Evolutionary conservation across 1,140 invertebrate genomes (phyloP).

Genomic region (Acromyrmex charruanus): DNA sequence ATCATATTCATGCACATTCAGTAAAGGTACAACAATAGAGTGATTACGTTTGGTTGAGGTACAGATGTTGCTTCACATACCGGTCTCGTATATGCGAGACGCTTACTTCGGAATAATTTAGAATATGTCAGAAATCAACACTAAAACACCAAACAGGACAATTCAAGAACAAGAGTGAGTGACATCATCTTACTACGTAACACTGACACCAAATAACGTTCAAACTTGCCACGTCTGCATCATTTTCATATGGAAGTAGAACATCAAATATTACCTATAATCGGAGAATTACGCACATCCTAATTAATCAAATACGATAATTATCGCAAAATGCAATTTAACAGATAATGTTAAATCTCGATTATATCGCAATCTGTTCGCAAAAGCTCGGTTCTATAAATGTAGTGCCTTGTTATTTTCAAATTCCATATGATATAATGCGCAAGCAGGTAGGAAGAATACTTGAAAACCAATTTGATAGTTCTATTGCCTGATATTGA

Average conservation of each 20-base stretch:
- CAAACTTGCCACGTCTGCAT: not conserved
- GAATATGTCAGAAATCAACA: conserved; percentile 34
- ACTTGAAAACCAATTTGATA: not conserved
- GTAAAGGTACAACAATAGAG: conserved; percentile 9
- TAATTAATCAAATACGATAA: not conserved
- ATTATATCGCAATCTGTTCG: not conserved
- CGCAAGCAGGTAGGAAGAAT: not conserved
- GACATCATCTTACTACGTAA: not conserved
- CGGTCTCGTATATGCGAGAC: not conserved
- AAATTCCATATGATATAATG: not conserved
- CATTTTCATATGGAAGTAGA: not conserved
- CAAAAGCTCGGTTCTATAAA: not conserved
- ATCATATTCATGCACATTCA: conserved; percentile 12
- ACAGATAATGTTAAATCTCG: not conserved
- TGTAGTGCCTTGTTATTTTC: not conserved
- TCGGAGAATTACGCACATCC: not conserved
- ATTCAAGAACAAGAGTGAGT: not conserved
- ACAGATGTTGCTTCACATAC: not conserved
- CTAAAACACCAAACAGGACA: conserved; percentile 1
- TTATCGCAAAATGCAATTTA: not conserved
- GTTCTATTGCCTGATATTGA: not conserved
- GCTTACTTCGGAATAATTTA: conserved; percentile 22
- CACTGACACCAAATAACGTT: not conserved
- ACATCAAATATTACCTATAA: not conserved
- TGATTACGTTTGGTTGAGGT: conserved; percentile 18